phyloP scores from a whole-genome alignment of 2,797 vertebrate species.

The Myioborus melanocephalus region DNA sequence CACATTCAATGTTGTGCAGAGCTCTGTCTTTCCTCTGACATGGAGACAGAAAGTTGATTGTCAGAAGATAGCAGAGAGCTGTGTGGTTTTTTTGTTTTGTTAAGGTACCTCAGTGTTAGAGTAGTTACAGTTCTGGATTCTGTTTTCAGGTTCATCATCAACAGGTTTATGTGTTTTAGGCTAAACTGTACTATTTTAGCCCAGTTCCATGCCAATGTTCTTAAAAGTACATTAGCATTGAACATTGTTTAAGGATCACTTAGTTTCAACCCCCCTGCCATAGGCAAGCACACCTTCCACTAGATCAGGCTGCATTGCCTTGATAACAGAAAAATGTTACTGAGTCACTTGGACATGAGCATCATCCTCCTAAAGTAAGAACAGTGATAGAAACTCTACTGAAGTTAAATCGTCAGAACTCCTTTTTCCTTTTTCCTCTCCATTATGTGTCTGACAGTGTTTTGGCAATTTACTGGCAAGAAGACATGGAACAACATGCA shows the following conservation, averaged over 20 bases:
- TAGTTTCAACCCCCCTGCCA: not conserved
- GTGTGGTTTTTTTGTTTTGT: not conserved
- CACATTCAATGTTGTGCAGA: not conserved
- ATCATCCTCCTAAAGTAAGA: not conserved
- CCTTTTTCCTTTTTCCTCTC: not conserved
- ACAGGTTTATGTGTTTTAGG: not conserved
- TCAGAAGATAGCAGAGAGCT: not conserved
- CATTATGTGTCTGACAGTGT: not conserved
- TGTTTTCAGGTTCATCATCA: not conserved
- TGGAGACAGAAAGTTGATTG: not conserved
- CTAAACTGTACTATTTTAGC: not conserved
- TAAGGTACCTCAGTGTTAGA: not conserved
- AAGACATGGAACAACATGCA: not conserved
- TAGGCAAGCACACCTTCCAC: not conserved
- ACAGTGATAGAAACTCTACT: not conserved
- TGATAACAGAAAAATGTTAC: not conserved
- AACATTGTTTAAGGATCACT: not conserved
- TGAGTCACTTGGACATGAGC: not conserved
- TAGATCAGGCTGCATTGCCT: not conserved
- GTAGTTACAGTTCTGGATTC: not conserved
- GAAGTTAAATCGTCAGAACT: not conserved
- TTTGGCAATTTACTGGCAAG: conserved; percentile 17
- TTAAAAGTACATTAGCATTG: not conserved
- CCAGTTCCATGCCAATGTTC: not conserved
- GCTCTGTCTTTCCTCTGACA: not conserved